Evolutionary conservation across 2,113 vertebrate genomes (phyloP).

Genomic region (Tapirus terrestris): DNA sequence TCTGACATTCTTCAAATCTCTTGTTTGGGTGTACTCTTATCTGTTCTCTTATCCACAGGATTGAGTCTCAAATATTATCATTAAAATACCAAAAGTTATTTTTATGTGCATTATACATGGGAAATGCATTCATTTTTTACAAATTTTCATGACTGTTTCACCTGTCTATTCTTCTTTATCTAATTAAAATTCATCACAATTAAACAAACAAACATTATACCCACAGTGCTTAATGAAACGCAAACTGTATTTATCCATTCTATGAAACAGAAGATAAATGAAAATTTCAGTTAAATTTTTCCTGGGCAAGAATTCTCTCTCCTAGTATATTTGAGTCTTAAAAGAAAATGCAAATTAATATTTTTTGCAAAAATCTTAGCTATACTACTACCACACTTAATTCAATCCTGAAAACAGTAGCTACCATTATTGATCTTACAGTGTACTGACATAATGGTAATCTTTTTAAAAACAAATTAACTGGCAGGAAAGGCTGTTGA

Average conservation of each 20-base stretch:
- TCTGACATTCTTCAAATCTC: neutral
- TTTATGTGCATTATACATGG: neutral
- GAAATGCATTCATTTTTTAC: neutral
- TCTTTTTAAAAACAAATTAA: neutral
- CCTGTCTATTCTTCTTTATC: neutral
- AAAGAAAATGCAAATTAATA: neutral
- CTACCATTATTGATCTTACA: neutral
- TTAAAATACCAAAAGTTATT: neutral
- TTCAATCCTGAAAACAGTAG: neutral
- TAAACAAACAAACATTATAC: neutral
- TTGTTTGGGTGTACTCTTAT: neutral
- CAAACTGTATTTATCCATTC: neutral
- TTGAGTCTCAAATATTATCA: neutral
- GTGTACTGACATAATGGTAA: neutral
- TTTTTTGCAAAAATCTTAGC: neutral
- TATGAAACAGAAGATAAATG: neutral
- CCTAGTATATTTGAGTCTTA: neutral
- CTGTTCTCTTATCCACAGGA: neutral
- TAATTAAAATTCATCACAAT: neutral
- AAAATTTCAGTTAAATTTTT: neutral
- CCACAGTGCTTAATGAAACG: neutral
- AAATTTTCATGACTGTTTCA: neutral
- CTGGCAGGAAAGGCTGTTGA: neutral
- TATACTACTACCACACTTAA: neutral
- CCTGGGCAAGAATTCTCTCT: neutral